Percentiles rank a stretch among this genome's conserved stretches.
phyloP scores from a whole-genome alignment of 1,140 invertebrate genomes.

The Delia radicum region DNA sequence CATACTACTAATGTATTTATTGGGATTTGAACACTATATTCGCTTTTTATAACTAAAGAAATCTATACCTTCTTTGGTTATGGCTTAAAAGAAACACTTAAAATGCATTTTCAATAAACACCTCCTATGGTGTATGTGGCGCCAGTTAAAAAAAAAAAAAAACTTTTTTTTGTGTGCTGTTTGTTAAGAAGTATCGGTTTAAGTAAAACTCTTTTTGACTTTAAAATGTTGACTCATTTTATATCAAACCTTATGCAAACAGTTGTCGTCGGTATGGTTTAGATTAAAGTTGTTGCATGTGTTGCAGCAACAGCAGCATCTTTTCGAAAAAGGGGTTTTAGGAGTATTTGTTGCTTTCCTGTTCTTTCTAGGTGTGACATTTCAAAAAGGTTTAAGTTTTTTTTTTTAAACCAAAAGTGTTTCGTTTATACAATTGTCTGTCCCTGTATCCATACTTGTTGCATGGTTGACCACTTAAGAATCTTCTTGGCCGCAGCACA shows the following conservation, averaged over 20 bases:
- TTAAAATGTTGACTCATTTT: background rate
- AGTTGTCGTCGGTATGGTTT: background rate
- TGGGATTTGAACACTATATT: background rate
- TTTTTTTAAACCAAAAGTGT: background rate
- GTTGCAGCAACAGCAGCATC: background rate
- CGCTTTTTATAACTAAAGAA: background rate
- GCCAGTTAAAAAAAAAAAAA: conserved; percentile 7
- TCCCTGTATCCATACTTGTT: background rate
- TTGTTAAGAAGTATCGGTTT: background rate
- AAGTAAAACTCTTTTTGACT: background rate
- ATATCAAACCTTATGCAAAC: background rate
- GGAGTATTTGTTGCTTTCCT: background rate
- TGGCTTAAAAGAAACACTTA: background rate
- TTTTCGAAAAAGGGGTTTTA: background rate
- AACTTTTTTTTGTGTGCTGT: background rate
- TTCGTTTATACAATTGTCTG: background rate
- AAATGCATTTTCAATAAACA: conserved; percentile 20
- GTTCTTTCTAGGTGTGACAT: background rate
- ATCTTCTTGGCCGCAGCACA: background rate
- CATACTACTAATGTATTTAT: background rate
- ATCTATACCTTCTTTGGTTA: background rate
- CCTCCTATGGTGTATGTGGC: conserved; percentile 18
- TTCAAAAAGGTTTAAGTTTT: background rate
- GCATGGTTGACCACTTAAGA: conserved; percentile 7
- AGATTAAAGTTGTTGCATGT: background rate